Evolutionary conservation across 1,140 invertebrate genomes (phyloP).

Genomic region (Chironomus striatipennis): DNA sequence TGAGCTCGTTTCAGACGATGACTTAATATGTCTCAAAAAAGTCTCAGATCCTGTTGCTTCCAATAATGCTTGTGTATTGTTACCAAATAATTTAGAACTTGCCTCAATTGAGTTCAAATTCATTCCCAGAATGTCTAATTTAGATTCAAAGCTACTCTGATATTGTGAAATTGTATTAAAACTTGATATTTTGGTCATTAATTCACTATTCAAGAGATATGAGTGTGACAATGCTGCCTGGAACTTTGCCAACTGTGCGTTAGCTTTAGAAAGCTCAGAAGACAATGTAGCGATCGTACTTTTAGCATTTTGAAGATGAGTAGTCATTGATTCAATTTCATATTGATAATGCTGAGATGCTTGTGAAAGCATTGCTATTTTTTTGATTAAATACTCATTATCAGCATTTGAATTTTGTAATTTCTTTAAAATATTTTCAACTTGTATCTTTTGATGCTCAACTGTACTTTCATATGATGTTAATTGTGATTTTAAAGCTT

Average conservation of each 20-base stretch:
- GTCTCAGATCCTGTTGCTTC: neutral
- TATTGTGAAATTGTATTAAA: neutral
- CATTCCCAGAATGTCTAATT: neutral
- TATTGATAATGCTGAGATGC: neutral
- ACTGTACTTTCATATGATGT: neutral
- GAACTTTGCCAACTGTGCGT: neutral
- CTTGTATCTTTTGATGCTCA: neutral
- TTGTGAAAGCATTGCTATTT: neutral
- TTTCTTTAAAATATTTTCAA: conserved; percentile 19
- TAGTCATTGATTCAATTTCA: neutral
- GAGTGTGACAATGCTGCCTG: conserved; percentile 8
- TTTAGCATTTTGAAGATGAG: neutral
- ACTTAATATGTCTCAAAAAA: neutral
- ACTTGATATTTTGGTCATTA: conserved; percentile 18
- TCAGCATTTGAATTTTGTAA: conserved; percentile 14
- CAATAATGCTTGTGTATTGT: neutral
- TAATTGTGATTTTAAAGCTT: neutral
- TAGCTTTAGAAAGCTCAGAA: neutral
- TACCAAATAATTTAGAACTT: neutral
- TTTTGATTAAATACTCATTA: conserved; percentile 14
- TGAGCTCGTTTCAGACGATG: neutral
- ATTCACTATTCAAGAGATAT: conserved; percentile 16
- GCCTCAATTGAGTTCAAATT: neutral
- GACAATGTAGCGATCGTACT: neutral
- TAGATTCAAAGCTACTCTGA: neutral